Evolutionary conservation across 2,797 vertebrate species (phyloP).

Genomic region (Macrochelys suwanniensis): DNA sequence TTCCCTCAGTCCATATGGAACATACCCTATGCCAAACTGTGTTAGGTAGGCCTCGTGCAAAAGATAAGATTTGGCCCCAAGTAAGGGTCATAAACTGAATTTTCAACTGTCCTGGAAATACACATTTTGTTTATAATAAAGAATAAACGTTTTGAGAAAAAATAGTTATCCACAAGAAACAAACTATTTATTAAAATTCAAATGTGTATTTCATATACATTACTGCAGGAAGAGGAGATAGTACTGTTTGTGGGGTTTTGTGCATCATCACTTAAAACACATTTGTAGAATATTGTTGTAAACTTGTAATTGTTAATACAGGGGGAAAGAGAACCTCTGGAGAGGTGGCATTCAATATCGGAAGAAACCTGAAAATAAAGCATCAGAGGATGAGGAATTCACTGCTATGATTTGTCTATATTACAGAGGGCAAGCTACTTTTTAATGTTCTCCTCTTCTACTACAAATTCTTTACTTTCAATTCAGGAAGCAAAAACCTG

Average conservation of each 20-base stretch:
- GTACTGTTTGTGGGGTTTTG: background rate
- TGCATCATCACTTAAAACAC: background rate
- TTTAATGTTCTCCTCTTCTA: background rate
- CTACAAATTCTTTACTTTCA: conserved; percentile 25
- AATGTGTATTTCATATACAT: background rate
- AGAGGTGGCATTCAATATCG: background rate
- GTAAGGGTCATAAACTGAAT: background rate
- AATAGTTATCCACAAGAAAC: background rate
- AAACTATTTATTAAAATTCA: background rate
- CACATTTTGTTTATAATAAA: background rate
- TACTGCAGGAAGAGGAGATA: background rate
- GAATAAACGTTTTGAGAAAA: background rate
- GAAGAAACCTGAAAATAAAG: background rate
- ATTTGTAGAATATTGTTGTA: conserved; percentile 3
- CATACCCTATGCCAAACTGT: background rate
- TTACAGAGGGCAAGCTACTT: background rate
- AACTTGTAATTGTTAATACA: background rate
- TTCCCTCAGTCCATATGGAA: background rate
- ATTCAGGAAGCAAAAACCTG: background rate
- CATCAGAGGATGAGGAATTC: background rate
- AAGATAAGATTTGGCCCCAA: background rate
- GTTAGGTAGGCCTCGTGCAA: background rate
- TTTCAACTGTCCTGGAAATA: background rate
- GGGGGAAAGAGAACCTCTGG: background rate
- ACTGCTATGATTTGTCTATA: background rate